These are phyloP conservation scores for Anguilla pacifica DNA, from an alignment of 2,797 vertebrate genomes.

Conservation along the genomic window DNA sequence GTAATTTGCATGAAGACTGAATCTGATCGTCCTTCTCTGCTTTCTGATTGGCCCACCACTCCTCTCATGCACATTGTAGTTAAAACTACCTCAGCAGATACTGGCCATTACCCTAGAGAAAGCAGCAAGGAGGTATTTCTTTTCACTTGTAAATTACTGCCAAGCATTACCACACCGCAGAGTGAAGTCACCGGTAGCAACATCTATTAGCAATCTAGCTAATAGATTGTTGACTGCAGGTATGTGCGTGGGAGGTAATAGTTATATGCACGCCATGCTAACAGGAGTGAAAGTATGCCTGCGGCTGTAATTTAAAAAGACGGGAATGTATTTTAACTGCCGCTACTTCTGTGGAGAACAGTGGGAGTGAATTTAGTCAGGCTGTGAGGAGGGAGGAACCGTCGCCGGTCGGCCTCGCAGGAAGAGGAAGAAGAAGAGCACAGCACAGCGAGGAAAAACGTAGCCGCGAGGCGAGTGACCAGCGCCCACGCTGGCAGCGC, in stretches of 20 bases:
- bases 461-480: background rate
- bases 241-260: too few species aligned
- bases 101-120: too few species aligned
- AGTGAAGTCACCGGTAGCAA: too few species aligned
- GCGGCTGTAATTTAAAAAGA: background rate
- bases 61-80: background rate
- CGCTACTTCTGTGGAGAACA: background rate
- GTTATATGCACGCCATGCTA: too few species aligned
- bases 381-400: background rate
- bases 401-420: background rate
- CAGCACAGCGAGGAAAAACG: background rate
- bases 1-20: background rate
- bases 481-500: background rate
- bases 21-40: background rate
- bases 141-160: background rate
- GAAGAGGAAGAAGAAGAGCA: background rate
- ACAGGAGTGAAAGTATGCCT: too few species aligned
- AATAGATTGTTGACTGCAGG: too few species aligned
- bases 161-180: background rate
- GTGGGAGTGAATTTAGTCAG: background rate
- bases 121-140: too few species aligned
- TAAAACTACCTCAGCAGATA: background rate
- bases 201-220: too few species aligned
- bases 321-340: background rate
- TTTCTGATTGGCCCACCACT: background rate